phyloP scores from a whole-genome alignment of 2,888 invertebrate species.

The Cantharis nigra region DNA sequence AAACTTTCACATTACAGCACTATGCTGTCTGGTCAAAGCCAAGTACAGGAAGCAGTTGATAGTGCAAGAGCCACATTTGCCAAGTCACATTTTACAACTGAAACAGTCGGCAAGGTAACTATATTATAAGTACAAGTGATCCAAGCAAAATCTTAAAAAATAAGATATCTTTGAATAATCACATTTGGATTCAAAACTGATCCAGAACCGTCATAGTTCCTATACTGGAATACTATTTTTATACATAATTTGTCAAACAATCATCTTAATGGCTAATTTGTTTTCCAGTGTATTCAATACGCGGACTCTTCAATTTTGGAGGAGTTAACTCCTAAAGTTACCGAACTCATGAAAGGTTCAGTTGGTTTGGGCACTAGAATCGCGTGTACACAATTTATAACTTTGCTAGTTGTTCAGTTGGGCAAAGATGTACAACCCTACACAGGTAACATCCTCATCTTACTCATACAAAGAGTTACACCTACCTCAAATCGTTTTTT shows the following conservation, averaged over 20 bases:
- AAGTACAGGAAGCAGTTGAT: constrained; percentile 77
- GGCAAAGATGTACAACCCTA: constrained; percentile 63
- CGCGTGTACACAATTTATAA: constrained; percentile 78
- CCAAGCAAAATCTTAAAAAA: too few species aligned
- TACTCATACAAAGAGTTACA: too few species aligned
- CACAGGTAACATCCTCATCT: constrained; percentile 51
- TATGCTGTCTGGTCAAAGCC: constrained; percentile 67
- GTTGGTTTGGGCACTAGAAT: constrained; percentile 85
- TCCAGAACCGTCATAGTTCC: too few species aligned
- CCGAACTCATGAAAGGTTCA: constrained; percentile 80
- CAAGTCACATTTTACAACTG: constrained; percentile 84
- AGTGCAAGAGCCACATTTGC: constrained; percentile 79
- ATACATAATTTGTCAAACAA: too few species aligned
- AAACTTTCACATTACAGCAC: constrained; percentile 81
- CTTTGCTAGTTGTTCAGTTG: constrained; percentile 63
- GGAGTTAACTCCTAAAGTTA: constrained; percentile 77
- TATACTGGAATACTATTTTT: too few species aligned
- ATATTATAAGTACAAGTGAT: background rate
- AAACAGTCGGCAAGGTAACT: constrained; percentile 78
- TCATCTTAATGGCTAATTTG: too few species aligned
- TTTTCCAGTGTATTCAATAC: constrained; percentile 65
- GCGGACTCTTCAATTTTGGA: constrained; percentile 78
- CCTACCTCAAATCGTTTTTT: background rate
- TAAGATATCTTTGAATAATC: too few species aligned
- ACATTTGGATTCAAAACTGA: too few species aligned